Evolutionary conservation across 2,113 vertebrate species (phyloP).

Genomic region (Chaetops frenatus): DNA sequence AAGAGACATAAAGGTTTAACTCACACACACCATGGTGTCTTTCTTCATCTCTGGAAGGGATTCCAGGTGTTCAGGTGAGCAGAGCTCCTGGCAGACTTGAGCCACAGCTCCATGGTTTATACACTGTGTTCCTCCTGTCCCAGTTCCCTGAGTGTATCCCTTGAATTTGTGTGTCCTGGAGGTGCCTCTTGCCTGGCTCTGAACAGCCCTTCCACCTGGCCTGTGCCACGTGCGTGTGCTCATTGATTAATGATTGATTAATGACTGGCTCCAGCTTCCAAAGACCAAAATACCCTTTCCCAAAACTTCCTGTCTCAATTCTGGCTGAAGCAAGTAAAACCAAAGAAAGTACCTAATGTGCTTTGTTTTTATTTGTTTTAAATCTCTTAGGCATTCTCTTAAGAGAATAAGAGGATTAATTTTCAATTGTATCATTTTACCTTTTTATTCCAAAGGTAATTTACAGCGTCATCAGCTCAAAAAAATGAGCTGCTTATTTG

Average conservation of each 20-base stretch:
- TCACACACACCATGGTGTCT: background rate
- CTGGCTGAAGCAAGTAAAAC: background rate
- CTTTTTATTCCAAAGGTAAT: background rate
- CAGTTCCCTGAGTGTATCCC: background rate
- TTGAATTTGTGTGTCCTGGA: fast-evolving
- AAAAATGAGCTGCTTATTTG: background rate
- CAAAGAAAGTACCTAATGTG: background rate
- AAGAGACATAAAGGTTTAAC: background rate
- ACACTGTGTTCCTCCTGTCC: fast-evolving
- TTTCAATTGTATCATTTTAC: background rate
- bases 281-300: background rate
- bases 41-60: background rate
- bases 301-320: background rate
- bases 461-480: background rate
- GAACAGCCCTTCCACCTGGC: background rate
- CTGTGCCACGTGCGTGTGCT: background rate
- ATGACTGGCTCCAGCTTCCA: background rate
- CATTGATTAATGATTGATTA: background rate
- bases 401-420: background rate
- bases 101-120: background rate
- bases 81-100: background rate
- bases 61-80: background rate
- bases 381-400: background rate
- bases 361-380: background rate
- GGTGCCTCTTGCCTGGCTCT: background rate